Base-by-base conservation (phyloP, 2,888 invertebrate species). In the Unio delphinus region DNA sequence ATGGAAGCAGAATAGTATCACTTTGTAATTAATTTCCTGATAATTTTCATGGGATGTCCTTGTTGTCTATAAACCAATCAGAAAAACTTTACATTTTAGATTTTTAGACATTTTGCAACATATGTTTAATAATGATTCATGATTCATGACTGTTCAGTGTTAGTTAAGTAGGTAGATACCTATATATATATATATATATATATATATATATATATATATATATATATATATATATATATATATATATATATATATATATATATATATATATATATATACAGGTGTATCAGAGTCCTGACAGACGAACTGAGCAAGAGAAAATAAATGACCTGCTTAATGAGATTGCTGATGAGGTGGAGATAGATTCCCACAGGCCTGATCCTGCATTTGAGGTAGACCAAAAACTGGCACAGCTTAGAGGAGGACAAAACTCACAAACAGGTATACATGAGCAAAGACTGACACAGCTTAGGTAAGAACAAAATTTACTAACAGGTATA, bases 311-410 rank as follows among this genome's bases (percentile, higher is more conserved):
- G 68, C 81, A 84, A 28, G 80, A 86, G 59, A 85, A 88, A 72
- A 80, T 86, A 56, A 83, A 87, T 75, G 86, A 88, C 58, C 75
- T 89, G 15, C 69, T 89, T 30, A 81, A 85, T 62, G 85, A 88
- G 74, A 86, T 89, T n/a, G 73, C 79, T 58, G 82, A 80, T 64
- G 88, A 88, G 68, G 86, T 88, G 28, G 83, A 83, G 45, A 76
- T 89, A 20, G 89, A 89, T 62, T 75, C 78, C 18, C 70, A 65
- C 15, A 65, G 76, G 45, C 82, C 82, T 8, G 83, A 83, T 67
- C 82, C 85, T 11, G 80, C 74, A 3, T 80, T 85, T 28, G 94
- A 95, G 85, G 78, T 86, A 30, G 81, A 83, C 28, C 68, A 73
- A 20, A 73, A 84, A 66, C 72, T 86, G 23, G 77, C 80, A 8